Conservation (phyloP, 2,888 invertebrate species). For the Chalcosyrphus nemorum region DNA sequence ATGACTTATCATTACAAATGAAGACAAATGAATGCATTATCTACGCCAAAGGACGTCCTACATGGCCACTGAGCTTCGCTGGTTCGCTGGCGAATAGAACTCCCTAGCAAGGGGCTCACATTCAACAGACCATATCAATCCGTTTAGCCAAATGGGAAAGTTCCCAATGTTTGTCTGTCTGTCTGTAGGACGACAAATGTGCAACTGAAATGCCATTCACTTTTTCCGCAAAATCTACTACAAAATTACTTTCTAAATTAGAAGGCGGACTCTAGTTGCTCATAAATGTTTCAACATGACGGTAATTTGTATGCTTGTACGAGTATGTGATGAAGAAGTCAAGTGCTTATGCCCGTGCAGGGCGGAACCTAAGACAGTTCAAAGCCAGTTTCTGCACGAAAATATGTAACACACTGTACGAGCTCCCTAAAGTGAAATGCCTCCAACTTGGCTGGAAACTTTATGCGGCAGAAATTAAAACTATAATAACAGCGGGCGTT, state of each 20-base stretch:
- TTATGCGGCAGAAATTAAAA: slow-evolving; percentile 36
- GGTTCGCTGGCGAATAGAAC: too few relatives aligned
- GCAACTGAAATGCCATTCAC: slow-evolving; percentile 46
- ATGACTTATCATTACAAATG: slow-evolving; percentile 24
- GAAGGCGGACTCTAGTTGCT: slow-evolving; percentile 26
- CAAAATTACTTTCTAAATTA: slow-evolving; percentile 53
- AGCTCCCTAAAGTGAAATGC: slow-evolving; percentile 38
- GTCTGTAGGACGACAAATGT: too few relatives aligned
- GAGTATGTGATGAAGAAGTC: slow-evolving; percentile 14
- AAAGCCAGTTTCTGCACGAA: neutral
- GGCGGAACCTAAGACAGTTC: neutral
- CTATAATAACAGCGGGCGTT: slow-evolving; percentile 44
- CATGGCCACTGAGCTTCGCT: neutral
- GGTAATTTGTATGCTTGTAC: slow-evolving; percentile 24
- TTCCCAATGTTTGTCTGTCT: slow-evolving; percentile 28
- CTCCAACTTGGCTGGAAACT: slow-evolving; percentile 16
- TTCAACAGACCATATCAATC: slow-evolving; percentile 10
- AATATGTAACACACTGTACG: neutral
- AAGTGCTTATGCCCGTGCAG: slow-evolving; percentile 12
- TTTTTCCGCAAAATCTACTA: slow-evolving; percentile 47
- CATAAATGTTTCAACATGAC: slow-evolving; percentile 20
- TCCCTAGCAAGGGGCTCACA: slow-evolving; percentile 1
- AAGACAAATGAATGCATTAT: slow-evolving; percentile 41
- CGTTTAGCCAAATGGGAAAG: slow-evolving; percentile 40
- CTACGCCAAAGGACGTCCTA: neutral